These are phyloP conservation scores for Coenobita brevimanus DNA, from an alignment of 1,140 invertebrate species.

Conservation along the genomic window DNA sequence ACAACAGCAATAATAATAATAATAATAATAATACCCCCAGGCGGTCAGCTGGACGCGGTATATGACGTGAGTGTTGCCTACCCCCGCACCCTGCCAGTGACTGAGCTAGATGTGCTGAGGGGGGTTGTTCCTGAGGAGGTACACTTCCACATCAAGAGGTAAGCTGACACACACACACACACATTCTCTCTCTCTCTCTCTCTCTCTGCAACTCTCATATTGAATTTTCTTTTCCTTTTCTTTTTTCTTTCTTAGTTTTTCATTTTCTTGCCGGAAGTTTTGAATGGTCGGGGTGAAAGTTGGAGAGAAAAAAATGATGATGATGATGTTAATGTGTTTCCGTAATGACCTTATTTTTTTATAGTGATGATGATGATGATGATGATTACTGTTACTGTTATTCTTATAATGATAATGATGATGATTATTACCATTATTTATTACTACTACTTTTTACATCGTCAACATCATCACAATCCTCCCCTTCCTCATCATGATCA, in stretches of 20 bases:
- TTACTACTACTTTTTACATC: no score
- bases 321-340: no score
- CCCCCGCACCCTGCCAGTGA: constrained; percentile 80
- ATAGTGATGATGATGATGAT: no score
- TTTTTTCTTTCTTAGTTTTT: neutral
- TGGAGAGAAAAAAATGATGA: no score
- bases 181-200: neutral
- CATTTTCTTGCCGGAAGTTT: neutral
- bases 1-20: neutral
- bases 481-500: no score
- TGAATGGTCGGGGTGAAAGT: neutral
- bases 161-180: neutral
- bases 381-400: neutral
- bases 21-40: constrained; percentile 59
- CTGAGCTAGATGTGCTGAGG: constrained; percentile 79
- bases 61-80: constrained; percentile 89
- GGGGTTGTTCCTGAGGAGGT: constrained; percentile 83
- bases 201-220: neutral
- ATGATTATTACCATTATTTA: neutral
- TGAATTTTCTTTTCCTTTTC: neutral
- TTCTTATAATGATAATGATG: neutral
- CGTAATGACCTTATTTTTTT: no score
- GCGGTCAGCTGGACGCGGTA: constrained; percentile 80
- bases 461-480: no score
- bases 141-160: constrained; percentile 84